Conservation (phyloP, 2,797 vertebrate species). For the Petrocephalus sullivani region DNA sequence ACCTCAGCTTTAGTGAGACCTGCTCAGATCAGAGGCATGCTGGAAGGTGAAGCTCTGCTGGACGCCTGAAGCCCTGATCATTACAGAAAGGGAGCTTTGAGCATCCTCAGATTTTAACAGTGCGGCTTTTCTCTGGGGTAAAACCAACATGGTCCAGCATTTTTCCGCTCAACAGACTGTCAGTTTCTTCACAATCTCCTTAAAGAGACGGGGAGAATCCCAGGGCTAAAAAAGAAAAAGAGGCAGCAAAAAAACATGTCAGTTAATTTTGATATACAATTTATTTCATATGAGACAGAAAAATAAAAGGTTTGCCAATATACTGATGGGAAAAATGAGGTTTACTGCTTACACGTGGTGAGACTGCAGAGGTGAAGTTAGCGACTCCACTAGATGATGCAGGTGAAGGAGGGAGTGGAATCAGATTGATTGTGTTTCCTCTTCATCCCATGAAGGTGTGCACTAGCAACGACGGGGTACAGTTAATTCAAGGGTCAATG, state of each 20-base stretch:
- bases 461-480: neutral
- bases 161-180: neutral
- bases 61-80: neutral
- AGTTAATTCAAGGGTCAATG: conserved; percentile 7
- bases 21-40: neutral
- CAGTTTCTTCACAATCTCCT: neutral
- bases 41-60: neutral
- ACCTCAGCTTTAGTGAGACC: neutral
- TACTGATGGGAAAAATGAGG: neutral
- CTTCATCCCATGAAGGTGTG: neutral
- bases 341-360: neutral
- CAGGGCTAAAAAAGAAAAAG: neutral
- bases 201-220: neutral
- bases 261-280: neutral
- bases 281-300: neutral
- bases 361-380: neutral
- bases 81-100: neutral
- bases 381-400: neutral
- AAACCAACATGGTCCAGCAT: neutral
- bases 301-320: neutral
- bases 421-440: neutral
- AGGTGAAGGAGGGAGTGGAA: neutral
- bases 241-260: neutral
- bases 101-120: neutral
- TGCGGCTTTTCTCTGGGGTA: neutral